A percentile compares a stretch with the other conserved stretches of the same genome.
phyloP scores from a whole-genome alignment of 2,888 invertebrate genomes.

The Pantelozetes paolii region DNA sequence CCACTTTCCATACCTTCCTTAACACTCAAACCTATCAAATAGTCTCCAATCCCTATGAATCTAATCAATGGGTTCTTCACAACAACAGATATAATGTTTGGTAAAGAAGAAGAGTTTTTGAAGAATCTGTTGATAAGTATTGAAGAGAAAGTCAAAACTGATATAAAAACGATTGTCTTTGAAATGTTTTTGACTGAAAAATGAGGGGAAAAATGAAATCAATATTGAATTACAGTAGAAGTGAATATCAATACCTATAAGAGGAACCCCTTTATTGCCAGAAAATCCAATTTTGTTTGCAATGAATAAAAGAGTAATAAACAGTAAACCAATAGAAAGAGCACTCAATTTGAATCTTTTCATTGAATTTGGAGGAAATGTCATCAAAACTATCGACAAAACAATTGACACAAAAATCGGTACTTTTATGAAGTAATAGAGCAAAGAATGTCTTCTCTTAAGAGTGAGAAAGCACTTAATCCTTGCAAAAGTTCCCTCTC shows the following conservation, averaged over 20 bases:
- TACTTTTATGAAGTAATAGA: constrained; percentile 6
- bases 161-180: not conserved
- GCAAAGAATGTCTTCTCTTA: not conserved
- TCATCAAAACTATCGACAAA: constrained; percentile 2
- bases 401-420: constrained; percentile 11
- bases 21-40: not conserved
- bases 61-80: not conserved
- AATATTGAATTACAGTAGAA: no score
- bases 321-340: not conserved
- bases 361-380: constrained; percentile 1
- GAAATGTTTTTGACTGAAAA: not conserved
- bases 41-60: not conserved
- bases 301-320: not conserved
- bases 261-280: constrained; percentile 21
- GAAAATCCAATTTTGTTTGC: not conserved
- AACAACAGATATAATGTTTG: not conserved
- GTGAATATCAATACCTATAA: not conserved
- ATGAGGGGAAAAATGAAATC: no score
- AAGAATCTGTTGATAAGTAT: not conserved
- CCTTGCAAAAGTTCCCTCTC: not conserved
- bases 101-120: not conserved
- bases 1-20: not conserved
- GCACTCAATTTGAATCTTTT: constrained; percentile 20
- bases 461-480: not conserved
- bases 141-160: constrained; percentile 6